Conservation (phyloP, 2,888 invertebrate genomes). For the Callyntrura guangdongensis region DNA sequence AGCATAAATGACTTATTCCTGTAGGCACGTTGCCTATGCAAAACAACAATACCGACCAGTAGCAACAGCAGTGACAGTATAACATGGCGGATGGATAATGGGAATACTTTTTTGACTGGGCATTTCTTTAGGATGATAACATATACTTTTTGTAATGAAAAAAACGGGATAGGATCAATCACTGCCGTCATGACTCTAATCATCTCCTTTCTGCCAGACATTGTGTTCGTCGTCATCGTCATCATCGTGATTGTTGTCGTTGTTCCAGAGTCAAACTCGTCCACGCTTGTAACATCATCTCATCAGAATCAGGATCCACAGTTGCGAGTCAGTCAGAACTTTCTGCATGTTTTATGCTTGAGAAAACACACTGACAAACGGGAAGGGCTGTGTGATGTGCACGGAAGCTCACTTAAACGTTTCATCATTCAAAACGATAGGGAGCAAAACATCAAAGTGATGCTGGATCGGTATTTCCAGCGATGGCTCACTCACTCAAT, state of each 20-base stretch:
- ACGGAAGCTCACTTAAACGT: slow-evolving; percentile 32
- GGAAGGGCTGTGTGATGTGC: slow-evolving; percentile 12
- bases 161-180: slow-evolving; percentile 71
- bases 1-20: slow-evolving; percentile 47
- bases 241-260: not conserved
- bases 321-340: not conserved
- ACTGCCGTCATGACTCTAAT: slow-evolving; percentile 71
- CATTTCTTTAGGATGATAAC: not conserved
- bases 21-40: not conserved
- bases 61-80: not conserved
- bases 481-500: slow-evolving; percentile 40
- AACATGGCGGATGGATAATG: not conserved
- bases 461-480: slow-evolving; percentile 27
- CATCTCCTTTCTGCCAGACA: slow-evolving; percentile 57
- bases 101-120: not conserved
- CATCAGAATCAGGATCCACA: not conserved
- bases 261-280: not conserved
- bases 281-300: not conserved
- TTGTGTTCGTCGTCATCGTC: not conserved
- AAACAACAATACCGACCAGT: not conserved
- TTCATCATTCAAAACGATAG: slow-evolving; percentile 37
- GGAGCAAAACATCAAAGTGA: slow-evolving; percentile 63
- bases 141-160: slow-evolving; percentile 27
- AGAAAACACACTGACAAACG: slow-evolving; percentile 51
- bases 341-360: slow-evolving; percentile 9